Evolutionary conservation across 2,888 invertebrate genomes (phyloP).

Genomic region (Phytoseiulus persimilis): DNA sequence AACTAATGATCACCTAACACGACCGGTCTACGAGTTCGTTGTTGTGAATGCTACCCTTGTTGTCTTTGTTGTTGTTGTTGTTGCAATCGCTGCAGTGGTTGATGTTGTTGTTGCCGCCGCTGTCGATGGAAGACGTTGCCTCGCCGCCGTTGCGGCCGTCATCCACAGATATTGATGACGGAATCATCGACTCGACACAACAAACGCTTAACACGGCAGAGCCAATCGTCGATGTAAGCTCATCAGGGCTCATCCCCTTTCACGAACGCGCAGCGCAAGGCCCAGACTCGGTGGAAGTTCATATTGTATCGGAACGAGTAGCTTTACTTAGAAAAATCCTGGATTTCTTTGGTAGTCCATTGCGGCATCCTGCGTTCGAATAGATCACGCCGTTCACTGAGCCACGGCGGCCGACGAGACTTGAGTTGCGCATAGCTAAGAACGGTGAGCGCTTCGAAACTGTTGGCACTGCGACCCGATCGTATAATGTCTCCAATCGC

Average conservation of each 20-base stretch:
- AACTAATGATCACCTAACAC: neutral
- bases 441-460: neutral
- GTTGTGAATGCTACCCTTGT: neutral
- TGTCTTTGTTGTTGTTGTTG: no score
- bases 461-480: neutral
- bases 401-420: neutral
- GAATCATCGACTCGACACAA: neutral
- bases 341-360: constrained; percentile 25
- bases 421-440: neutral
- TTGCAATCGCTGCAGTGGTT: no score
- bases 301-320: no score
- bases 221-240: no score
- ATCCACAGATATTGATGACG: neutral
- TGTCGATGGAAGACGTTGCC: no score
- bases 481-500: neutral
- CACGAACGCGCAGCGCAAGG: no score
- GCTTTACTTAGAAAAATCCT: neutral
- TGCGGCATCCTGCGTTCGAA: constrained; percentile 25
- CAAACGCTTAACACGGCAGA: neutral
- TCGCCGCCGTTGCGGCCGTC: no score
- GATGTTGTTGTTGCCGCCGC: no score
- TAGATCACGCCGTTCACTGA: neutral
- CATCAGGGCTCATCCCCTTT: no score
- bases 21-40: neutral
- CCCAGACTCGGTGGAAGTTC: no score